Evolutionary conservation across 2,113 vertebrate species (phyloP).

Genomic region (Periophthalmus modestus): DNA sequence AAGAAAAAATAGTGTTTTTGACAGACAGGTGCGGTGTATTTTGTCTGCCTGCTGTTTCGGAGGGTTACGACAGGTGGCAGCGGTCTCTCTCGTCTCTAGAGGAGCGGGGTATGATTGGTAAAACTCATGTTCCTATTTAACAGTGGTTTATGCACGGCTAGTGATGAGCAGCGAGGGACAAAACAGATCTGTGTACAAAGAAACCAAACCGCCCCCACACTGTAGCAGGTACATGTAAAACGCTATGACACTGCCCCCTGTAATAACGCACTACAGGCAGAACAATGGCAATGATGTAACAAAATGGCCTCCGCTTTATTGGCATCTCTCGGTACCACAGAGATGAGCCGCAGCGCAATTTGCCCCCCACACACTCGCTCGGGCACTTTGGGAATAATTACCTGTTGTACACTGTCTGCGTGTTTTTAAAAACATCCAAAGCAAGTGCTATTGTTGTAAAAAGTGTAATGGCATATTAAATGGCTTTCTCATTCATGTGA

Average conservation of each 20-base stretch:
- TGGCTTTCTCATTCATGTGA: neutral
- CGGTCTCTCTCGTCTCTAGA: constrained; percentile 48
- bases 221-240: constrained; percentile 36
- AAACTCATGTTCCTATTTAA: constrained; percentile 64
- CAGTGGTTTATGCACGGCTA: constrained; percentile 56
- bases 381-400: constrained; percentile 59
- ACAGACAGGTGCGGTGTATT: constrained; percentile 47
- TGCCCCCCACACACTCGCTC: constrained; percentile 47
- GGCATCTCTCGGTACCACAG: constrained; percentile 43
- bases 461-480: neutral
- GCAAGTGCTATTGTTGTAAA: neutral
- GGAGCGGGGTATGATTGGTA: constrained; percentile 54
- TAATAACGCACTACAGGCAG: constrained; percentile 18
- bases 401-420: constrained; percentile 42
- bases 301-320: constrained; percentile 47
- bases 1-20: constrained; percentile 40
- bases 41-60: constrained; percentile 52
- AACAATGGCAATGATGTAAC: constrained; percentile 51
- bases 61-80: constrained; percentile 72
- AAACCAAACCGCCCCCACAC: constrained; percentile 57
- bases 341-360: constrained; percentile 54
- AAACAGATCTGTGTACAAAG: constrained; percentile 46
- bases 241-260: constrained; percentile 36
- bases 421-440: constrained; percentile 2
- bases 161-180: constrained; percentile 43